Conservation (phyloP, 2,888 invertebrate genomes). For the Ischnura elegans region DNA sequence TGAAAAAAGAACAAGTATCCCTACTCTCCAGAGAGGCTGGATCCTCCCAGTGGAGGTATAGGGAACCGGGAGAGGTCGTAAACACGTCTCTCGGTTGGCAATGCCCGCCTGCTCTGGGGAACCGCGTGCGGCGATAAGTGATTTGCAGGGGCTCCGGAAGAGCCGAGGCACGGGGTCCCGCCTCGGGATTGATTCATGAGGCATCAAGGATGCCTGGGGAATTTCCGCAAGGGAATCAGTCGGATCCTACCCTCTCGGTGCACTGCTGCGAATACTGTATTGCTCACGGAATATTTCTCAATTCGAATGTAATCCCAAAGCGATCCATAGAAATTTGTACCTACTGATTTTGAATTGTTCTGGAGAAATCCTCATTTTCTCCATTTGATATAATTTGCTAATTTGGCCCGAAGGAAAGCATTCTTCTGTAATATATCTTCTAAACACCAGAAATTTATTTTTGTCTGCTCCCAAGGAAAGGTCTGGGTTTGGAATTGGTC, state of each 20-base stretch:
- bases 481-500: too few relatives aligned
- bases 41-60: background rate
- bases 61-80: background rate
- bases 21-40: background rate
- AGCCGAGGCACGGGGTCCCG: background rate
- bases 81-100: background rate
- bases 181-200: background rate
- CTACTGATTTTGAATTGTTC: too few relatives aligned
- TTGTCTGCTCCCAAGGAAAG: too few relatives aligned
- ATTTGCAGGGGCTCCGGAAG: background rate
- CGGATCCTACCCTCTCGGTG: background rate
- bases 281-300: too few relatives aligned
- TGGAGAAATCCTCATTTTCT: too few relatives aligned
- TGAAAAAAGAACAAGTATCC: background rate
- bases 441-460: too few relatives aligned
- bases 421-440: too few relatives aligned
- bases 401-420: too few relatives aligned
- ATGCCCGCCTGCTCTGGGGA: background rate
- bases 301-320: too few relatives aligned
- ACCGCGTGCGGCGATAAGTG: background rate
- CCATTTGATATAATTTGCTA: too few relatives aligned
- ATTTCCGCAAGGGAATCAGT: background rate
- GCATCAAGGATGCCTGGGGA: background rate
- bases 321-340: too few relatives aligned
- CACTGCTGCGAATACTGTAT: too few relatives aligned